Base-by-base conservation (phyloP, 2,113 vertebrate species). In the Epinephelus fuscoguttatus region DNA sequence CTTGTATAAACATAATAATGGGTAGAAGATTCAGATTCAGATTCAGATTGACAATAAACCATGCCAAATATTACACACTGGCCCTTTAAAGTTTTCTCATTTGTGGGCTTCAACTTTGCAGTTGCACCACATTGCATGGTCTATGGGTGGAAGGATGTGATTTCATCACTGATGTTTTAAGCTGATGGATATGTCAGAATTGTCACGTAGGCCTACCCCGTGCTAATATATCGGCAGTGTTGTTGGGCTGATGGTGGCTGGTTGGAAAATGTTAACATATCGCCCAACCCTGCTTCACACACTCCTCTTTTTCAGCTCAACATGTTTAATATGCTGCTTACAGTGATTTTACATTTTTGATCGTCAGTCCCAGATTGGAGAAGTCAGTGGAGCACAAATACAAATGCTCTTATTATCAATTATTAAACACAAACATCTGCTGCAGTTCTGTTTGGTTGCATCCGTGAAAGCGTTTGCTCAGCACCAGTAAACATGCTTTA, bases 391-490 rank as follows among this genome's bases (percentile, higher is more conserved):
- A 45, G 56, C 70, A 27, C 12, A 62, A 17, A 52, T 9, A 45
- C 23, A 57, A 74, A 74, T 60, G 30, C 23, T 68, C 13, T 40
- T 21, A 8, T 30, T 23, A 50, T 33, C 4, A 12, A 52, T 9
- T n/a, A 12, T 25, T n/a, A 13, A 52, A 69, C 5, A 59, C 50
- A 56, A 64, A 71, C 40, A 68, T 73, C 17, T 69, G 59, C 4
- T 30, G 4, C 10, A 1, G 12, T 53, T 64, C 10, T 23, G 25
- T 69, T 66, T 66, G 30, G 11, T 53, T 45, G 60, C 37, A 42
- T 63, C 25, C 64, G 7, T 47, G 49, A 53, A 33, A 64, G 13
- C 1, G 33, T 84, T 83, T 81, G 23, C 14, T 42, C 21, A 56
- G 13, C 52, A 55, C 70, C 25, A 23, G 17, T 17, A 30, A 82